Evolutionary conservation across 2,888 invertebrate species (phyloP), one percentile per base, ranked within the genome.

Genomic region (Anaspis maculata): DNA sequence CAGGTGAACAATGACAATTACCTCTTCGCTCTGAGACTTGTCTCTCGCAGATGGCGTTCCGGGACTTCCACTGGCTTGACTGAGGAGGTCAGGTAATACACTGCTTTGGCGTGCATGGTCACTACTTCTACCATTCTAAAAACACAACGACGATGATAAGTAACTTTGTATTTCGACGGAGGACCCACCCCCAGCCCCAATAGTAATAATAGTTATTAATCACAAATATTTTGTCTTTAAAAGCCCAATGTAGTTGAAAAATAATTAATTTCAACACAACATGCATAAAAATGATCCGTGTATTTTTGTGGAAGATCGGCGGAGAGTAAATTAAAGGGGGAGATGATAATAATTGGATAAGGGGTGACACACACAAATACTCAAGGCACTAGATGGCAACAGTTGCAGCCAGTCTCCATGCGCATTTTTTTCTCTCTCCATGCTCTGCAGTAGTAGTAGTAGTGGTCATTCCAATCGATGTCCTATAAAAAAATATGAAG

Each of bases 1-100:
- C n/a, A n/a, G n/a, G n/a, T n/a, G n/a, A n/a, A n/a, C 19, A 19
- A 19, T 19, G 9, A 9, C 19, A 27, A 22, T 41, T 72, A 94
- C 94, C 89, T 95, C 95, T 69, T 95, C 95, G 62, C 89, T 91
- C 55, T 87, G 86, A 48, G 89, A 83, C 66, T 92, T 92, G 71
- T 95, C 94, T 32, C 92, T 73, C 52, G 86, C 83, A 48, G 82
- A 81, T 39, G 90, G 88, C 19, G 89, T 88, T 48, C 86, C 87
- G 41, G 85, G 84, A 61, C 79, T 79, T 24, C 71, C 70, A 37
- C 79, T 79, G 39, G 84, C 84, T 71, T 87, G 90, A 61, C 92
- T 94, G 48, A 96, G 77, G 51, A 96, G 77, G 72, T 96, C 96
- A 32, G 96, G 96, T 50, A 96, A 74, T 34, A 95, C 95, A 33